A percentile compares a stretch with the other conserved stretches of the same genome.
These are phyloP conservation scores for Allolobophora icterica DNA, from an alignment of 2,888 invertebrate species.

Conservation along the genomic window DNA sequence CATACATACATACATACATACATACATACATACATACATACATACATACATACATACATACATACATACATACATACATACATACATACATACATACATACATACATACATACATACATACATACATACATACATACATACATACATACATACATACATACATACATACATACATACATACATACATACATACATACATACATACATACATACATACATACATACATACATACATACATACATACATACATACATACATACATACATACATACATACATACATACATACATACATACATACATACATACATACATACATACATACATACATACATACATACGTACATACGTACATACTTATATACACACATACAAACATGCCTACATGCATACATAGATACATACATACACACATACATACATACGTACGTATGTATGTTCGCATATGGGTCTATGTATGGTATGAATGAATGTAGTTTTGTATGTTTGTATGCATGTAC, in stretches of 20 bases:
- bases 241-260: constrained; percentile 14
- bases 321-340: constrained; percentile 27
- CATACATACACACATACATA: not conserved
- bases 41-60: too few relatives aligned
- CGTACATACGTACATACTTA: not conserved
- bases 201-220: constrained; percentile 27
- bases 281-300: constrained; percentile 13
- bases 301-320: constrained; percentile 15
- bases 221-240: not conserved
- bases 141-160: constrained; percentile 19
- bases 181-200: constrained; percentile 26
- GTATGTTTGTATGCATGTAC: too few relatives aligned
- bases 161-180: constrained; percentile 13
- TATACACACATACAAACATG: not conserved
- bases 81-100: not conserved
- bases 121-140: constrained; percentile 25
- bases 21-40: too few relatives aligned
- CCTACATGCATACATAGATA: not conserved
- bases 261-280: not conserved
- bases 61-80: too few relatives aligned
- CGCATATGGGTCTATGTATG: constrained; percentile 9
- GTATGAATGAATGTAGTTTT: too few relatives aligned
- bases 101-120: constrained; percentile 11
- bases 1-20: too few relatives aligned
- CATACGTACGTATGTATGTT: constrained; percentile 23